phyloP scores from a whole-genome alignment of 2,797 vertebrate genomes.

The Coccyzus lansbergi region DNA sequence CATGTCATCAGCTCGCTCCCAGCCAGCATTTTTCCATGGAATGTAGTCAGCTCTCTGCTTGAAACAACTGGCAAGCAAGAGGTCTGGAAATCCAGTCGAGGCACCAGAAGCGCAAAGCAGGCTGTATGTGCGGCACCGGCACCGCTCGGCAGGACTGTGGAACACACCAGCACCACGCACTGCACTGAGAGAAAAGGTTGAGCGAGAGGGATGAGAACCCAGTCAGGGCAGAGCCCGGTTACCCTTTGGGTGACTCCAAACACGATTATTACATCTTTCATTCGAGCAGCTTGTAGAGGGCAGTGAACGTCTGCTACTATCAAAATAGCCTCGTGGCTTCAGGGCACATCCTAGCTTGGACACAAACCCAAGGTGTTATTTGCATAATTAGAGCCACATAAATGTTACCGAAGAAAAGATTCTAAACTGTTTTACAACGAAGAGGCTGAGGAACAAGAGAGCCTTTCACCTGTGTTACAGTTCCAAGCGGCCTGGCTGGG shows the following conservation, averaged over 20 bases:
- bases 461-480: not conserved
- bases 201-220: not conserved
- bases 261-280: not conserved
- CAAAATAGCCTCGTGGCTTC: not conserved
- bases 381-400: not conserved
- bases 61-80: not conserved
- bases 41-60: not conserved
- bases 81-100: fast-evolving
- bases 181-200: not conserved
- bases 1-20: fast-evolving
- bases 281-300: not conserved
- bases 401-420: not conserved
- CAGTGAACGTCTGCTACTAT: not conserved
- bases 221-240: not conserved
- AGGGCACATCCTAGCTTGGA: not conserved
- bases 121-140: not conserved
- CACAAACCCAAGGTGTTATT: not conserved
- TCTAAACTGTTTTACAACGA: not conserved
- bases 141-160: not conserved
- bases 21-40: not conserved
- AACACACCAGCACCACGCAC: not conserved
- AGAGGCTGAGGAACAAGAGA: not conserved
- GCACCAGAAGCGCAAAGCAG: not conserved
- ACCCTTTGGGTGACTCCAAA: not conserved
- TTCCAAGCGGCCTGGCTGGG: not conserved